These are phyloP conservation scores for Trochalopteron elliotii DNA, from an alignment of 2,113 vertebrate genomes.

Conservation along the genomic window DNA sequence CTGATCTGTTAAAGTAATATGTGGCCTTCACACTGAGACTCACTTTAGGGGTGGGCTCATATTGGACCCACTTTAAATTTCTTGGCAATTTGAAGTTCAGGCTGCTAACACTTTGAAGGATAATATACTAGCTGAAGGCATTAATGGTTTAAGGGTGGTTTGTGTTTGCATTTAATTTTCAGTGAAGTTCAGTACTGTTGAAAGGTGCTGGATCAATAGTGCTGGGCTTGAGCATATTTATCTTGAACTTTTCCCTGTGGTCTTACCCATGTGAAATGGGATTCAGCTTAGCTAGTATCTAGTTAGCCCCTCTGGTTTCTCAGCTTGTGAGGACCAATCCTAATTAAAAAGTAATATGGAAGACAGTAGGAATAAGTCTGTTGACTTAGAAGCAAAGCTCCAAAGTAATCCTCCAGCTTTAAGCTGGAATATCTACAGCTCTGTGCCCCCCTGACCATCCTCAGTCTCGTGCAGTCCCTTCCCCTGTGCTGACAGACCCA, in stretches of 20 bases:
- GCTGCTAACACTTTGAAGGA: background rate
- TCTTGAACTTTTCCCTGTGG: background rate
- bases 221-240: background rate
- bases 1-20: background rate
- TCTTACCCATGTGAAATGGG: background rate
- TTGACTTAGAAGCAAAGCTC: background rate
- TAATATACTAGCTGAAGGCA: background rate
- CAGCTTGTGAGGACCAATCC: background rate
- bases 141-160: background rate
- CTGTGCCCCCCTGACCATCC: background rate
- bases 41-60: background rate
- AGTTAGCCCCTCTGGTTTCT: background rate
- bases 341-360: background rate
- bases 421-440: background rate
- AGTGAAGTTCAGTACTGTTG: background rate
- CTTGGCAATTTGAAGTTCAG: background rate
- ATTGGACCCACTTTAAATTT: background rate
- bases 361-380: background rate
- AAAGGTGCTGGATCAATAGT: background rate
- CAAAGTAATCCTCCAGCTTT: background rate
- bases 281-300: background rate
- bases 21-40: background rate
- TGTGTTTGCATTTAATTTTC: background rate
- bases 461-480: background rate
- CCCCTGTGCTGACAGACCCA: background rate